These are phyloP conservation scores for Sula dactylatra DNA, from an alignment of 2,113 vertebrate genomes.

Conservation along the genomic window DNA sequence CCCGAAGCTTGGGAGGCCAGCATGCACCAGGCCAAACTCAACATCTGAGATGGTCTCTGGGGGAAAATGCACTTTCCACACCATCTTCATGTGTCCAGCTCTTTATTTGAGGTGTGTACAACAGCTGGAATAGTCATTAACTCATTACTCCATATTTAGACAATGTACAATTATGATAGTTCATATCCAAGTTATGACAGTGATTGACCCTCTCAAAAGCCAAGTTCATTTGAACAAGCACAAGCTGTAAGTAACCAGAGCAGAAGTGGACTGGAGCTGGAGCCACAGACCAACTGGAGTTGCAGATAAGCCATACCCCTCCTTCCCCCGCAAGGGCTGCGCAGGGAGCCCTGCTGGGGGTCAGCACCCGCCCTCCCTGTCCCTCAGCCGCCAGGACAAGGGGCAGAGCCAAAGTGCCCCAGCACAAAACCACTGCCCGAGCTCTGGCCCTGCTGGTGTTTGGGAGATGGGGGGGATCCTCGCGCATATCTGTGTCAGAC, in stretches of 20 bases:
- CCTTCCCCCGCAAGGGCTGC: too few relatives aligned
- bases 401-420: neutral
- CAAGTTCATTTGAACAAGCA: neutral
- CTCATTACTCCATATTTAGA: neutral
- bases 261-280: neutral
- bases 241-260: neutral
- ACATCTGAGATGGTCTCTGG: neutral
- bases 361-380: too few relatives aligned
- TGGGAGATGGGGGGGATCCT: too few relatives aligned
- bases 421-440: neutral
- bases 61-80: neutral
- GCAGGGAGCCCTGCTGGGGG: rapidly evolving
- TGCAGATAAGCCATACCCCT: neutral
- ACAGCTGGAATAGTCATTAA: neutral
- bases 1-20: neutral
- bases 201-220: neutral
- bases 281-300: neutral
- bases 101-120: neutral
- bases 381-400: neutral
- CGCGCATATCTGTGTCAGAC: neutral
- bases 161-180: rapidly evolving
- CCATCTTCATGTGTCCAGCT: rapidly evolving
- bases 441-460: rapidly evolving
- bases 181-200: neutral
- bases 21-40: neutral